phyloP scores from a whole-genome alignment of 2,113 vertebrate species.

The Corythoichthys haematopterus region DNA sequence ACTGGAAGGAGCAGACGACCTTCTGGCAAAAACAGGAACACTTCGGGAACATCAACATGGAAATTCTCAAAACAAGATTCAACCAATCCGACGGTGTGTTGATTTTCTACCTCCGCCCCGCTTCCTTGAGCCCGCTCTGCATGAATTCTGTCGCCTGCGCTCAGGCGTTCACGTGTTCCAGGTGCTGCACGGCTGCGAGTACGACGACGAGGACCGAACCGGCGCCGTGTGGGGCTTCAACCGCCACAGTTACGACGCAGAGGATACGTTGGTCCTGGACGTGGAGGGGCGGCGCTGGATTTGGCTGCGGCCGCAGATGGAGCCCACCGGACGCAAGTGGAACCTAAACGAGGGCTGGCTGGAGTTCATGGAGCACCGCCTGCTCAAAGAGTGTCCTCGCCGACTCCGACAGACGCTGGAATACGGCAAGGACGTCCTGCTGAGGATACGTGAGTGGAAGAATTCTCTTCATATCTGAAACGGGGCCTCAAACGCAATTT shows the following conservation, averaged over 20 bases:
- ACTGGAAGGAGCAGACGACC: conserved; percentile 9
- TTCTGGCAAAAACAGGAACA: neutral
- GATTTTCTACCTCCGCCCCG: neutral
- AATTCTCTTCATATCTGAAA: no score
- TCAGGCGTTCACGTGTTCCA: conserved; percentile 37
- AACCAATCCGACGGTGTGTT: conserved; percentile 38
- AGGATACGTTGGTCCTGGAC: conserved; percentile 46
- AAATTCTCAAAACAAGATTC: conserved; percentile 13
- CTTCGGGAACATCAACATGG: conserved; percentile 19
- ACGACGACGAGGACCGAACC: conserved; percentile 32
- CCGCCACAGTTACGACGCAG: conserved; percentile 37
- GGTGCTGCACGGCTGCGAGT: conserved; percentile 10
- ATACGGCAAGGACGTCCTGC: conserved; percentile 13
- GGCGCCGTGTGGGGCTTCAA: conserved; percentile 1
- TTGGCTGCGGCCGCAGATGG: rapidly evolving
- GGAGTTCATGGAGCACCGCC: neutral
- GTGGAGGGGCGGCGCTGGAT: conserved; percentile 7
- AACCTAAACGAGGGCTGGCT: rapidly evolving
- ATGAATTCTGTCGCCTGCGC: neutral
- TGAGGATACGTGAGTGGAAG: conserved; percentile 20
- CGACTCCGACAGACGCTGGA: conserved; percentile 43
- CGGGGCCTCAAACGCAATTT: no score
- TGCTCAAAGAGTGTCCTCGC: conserved; percentile 17
- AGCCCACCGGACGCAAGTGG: conserved; percentile 16
- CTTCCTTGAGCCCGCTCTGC: neutral